Evolutionary conservation across 2,888 invertebrate species (phyloP).

Genomic region (Pristionchus entomophagus): DNA sequence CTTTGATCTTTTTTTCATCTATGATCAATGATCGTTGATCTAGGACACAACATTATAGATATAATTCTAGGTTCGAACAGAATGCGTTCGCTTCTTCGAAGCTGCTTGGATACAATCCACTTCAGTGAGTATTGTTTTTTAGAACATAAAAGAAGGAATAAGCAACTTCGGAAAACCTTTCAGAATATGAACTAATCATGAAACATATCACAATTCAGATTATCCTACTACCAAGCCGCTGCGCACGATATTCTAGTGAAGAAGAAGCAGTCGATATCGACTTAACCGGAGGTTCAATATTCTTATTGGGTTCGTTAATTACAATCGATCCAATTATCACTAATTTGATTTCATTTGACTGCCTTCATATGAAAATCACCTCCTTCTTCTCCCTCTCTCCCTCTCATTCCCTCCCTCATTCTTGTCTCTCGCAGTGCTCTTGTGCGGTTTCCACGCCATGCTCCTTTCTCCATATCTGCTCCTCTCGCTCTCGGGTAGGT

Average conservation of each 20-base stretch:
- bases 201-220: neutral
- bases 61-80: neutral
- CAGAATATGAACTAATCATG: neutral
- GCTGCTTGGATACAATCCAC: constrained; percentile 16
- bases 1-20: too few species aligned
- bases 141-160: neutral
- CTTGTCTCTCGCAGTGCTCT: neutral
- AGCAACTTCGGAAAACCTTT: neutral
- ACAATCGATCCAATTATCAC: neutral
- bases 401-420: neutral
- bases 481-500: neutral
- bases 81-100: constrained; percentile 12
- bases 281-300: neutral
- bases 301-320: neutral
- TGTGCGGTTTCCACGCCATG: neutral
- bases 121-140: neutral
- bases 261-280: neutral
- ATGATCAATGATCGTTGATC: too few species aligned
- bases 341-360: neutral
- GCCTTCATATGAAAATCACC: neutral
- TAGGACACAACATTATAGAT: too few species aligned
- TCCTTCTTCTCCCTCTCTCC: neutral
- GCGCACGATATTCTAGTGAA: neutral
- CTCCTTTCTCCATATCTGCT: neutral
- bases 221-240: neutral